A percentile compares a stretch with the other conserved stretches of the same genome.
Evolutionary conservation across 2,797 vertebrate genomes (phyloP).

Genomic region (Fistularia tabacaria): DNA sequence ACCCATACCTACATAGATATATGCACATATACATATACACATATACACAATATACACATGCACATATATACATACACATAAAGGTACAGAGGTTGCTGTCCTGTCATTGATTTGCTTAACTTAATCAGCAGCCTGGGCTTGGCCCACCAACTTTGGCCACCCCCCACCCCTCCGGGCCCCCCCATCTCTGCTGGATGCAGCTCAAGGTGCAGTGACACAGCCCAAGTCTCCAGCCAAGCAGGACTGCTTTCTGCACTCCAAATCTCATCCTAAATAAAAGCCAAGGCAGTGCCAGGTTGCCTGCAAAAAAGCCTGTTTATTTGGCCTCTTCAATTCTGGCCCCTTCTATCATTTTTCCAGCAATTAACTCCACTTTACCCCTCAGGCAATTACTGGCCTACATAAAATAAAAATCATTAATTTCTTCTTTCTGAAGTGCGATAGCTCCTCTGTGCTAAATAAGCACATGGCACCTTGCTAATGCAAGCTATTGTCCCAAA

Average conservation of each 20-base stretch:
- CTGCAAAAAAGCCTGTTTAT: conserved; percentile 58
- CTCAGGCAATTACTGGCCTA: conserved; percentile 73
- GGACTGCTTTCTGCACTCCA: conserved; percentile 45
- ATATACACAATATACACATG: too few species aligned
- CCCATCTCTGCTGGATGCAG: conserved; percentile 32
- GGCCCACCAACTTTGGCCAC: conserved; percentile 40
- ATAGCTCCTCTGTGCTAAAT: conserved; percentile 25
- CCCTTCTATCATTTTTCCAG: conserved; percentile 62
- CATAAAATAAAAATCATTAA: conserved; percentile 74
- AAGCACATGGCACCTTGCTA: conserved; percentile 51
- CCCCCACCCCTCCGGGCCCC: conserved; percentile 2
- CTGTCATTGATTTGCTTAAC: conserved; percentile 15
- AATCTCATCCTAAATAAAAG: conserved; percentile 56
- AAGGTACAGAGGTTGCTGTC: conserved; percentile 18
- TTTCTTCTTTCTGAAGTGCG: conserved; percentile 59
- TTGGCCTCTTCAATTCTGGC: conserved; percentile 51
- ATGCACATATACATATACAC: too few species aligned
- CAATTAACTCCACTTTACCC: conserved; percentile 75
- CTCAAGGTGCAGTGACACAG: conserved; percentile 52
- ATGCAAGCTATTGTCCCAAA: conserved; percentile 52
- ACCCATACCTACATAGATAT: too few species aligned
- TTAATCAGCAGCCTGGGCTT: conserved; percentile 18
- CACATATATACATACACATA: conserved; percentile 1
- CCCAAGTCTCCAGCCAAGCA: conserved; percentile 41
- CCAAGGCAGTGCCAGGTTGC: conserved; percentile 33